phyloP scores from a whole-genome alignment of 2,797 vertebrate genomes.

The Hozukius guyotensis region DNA sequence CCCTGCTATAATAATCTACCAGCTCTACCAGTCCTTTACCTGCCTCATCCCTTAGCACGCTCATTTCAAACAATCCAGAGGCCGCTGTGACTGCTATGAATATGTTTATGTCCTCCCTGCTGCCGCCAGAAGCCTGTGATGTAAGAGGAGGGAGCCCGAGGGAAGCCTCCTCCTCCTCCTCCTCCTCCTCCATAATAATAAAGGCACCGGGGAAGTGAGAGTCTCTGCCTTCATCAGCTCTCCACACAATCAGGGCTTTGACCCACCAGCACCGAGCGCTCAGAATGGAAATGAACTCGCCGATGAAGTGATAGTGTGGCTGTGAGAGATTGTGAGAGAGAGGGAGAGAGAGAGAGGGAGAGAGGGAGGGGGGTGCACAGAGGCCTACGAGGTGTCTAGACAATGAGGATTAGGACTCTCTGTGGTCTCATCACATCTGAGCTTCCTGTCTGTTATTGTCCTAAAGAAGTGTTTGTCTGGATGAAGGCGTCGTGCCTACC shows the following conservation, averaged over 20 bases:
- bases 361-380: constrained; percentile 4
- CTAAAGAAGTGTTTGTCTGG: constrained; percentile 26
- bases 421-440: constrained; percentile 22
- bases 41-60: neutral
- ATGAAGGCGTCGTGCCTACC: constrained; percentile 37
- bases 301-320: constrained; percentile 42
- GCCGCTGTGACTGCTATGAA: constrained; percentile 28
- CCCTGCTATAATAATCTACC: neutral
- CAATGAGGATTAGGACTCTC: constrained; percentile 38
- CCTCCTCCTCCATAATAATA: constrained; percentile 37
- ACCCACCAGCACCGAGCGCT: constrained; percentile 51
- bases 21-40: constrained; percentile 10
- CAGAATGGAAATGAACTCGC: constrained; percentile 69
- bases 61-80: constrained; percentile 1
- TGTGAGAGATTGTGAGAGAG: constrained; percentile 34
- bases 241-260: constrained; percentile 71
- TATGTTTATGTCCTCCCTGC: constrained; percentile 14
- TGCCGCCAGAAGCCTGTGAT: constrained; percentile 38
- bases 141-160: constrained; percentile 51
- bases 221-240: constrained; percentile 61
- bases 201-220: constrained; percentile 35
- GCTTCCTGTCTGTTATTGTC: constrained; percentile 23
- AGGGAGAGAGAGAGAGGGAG: constrained; percentile 28
- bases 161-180: constrained; percentile 38
- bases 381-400: constrained; percentile 32